A percentile compares a stretch with the other conserved stretches of the same genome.
phyloP scores from a whole-genome alignment of 2,113 vertebrate genomes.

The Microtus richardsoni region DNA sequence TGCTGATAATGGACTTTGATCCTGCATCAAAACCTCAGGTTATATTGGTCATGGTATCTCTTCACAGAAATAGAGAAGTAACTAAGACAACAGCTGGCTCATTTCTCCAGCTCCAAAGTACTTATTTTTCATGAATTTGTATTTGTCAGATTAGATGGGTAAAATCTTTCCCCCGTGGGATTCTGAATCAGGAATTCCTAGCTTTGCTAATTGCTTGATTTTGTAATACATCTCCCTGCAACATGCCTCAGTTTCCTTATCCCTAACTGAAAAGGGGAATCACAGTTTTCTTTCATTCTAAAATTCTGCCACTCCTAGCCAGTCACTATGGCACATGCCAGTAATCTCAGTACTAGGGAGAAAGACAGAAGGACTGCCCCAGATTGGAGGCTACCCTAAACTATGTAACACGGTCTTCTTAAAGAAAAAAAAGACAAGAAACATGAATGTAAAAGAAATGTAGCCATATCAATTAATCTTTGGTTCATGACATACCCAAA shows the following conservation, averaged over 20 bases:
- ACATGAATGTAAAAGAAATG: not conserved
- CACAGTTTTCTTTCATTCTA: not conserved
- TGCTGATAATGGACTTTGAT: not conserved
- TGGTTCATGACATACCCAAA: not conserved
- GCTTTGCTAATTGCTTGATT: not conserved
- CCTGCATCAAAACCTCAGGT: not conserved
- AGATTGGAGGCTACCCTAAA: not conserved
- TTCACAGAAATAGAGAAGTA: not conserved
- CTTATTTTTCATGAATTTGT: not conserved
- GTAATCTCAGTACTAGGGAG: not conserved
- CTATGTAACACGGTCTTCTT: not conserved
- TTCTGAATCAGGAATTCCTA: constrained; percentile 1
- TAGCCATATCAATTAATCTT: not conserved
- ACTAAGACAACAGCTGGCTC: not conserved
- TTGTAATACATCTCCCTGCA: not conserved
- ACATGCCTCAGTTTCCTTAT: constrained; percentile 31
- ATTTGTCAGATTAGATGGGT: not conserved
- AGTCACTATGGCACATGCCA: not conserved
- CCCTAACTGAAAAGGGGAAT: not conserved
- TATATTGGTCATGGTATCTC: not conserved
- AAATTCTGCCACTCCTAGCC: not conserved
- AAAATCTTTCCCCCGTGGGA: not conserved
- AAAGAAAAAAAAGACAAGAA: not conserved
- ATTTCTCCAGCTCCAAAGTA: not conserved
- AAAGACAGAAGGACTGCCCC: not conserved